phyloP scores from a whole-genome alignment of 2,797 vertebrate genomes.

The Brachyrhaphis roseni region DNA sequence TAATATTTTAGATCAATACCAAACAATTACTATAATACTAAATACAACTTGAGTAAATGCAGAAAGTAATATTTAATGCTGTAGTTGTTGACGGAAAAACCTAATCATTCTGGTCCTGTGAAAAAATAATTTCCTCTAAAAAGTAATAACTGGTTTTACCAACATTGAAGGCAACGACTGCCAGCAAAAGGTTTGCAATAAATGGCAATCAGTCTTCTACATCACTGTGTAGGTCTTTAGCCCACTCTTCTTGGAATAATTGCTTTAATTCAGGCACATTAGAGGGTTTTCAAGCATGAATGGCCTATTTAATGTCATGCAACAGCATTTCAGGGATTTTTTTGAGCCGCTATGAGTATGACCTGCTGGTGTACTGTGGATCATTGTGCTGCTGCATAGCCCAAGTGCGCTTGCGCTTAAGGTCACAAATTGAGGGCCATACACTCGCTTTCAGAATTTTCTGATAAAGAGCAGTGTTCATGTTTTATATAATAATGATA shows the following conservation, averaged over 20 bases:
- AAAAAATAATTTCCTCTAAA: neutral
- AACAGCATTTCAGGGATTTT: neutral
- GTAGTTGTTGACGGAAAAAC: neutral
- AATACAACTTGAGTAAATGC: neutral
- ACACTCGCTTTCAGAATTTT: neutral
- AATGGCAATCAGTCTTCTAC: neutral
- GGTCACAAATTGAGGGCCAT: neutral
- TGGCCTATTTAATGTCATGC: neutral
- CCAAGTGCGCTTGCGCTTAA: neutral
- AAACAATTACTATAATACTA: neutral
- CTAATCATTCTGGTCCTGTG: neutral
- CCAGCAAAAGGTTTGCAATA: neutral
- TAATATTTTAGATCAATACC: neutral
- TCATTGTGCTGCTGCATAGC: conserved; percentile 2
- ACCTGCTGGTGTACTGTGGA: neutral
- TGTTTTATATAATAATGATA: neutral
- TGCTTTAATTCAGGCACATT: neutral
- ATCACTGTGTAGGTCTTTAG: neutral
- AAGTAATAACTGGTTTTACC: neutral
- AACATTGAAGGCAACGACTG: neutral
- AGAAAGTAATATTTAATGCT: neutral
- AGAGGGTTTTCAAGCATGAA: neutral
- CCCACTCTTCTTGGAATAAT: neutral
- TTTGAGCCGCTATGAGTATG: neutral
- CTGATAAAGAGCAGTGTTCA: neutral